Conservation (phyloP, 2,113 vertebrate species). For the Recurvirostra avosetta region DNA sequence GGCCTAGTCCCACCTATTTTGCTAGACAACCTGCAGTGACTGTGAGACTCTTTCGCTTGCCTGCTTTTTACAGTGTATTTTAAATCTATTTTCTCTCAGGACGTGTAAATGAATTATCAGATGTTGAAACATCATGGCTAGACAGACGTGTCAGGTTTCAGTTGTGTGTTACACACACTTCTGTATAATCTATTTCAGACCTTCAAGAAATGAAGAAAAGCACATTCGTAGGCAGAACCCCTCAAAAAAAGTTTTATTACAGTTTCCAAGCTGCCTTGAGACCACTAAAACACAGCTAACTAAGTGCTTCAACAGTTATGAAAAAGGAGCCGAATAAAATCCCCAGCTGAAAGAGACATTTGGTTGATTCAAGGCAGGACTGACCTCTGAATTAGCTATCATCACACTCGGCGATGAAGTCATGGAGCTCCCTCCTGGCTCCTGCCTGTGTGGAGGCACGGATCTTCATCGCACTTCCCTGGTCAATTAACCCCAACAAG, state of each 20-base stretch:
- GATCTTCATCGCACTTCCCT: neutral
- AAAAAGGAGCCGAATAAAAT: conserved; percentile 64
- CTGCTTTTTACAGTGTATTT: neutral
- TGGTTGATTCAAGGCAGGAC: conserved; percentile 60
- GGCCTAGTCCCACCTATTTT: neutral
- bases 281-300: conserved; percentile 63
- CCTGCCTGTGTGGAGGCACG: neutral
- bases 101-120: conserved; percentile 65
- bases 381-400: conserved; percentile 68
- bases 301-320: conserved; percentile 70
- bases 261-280: conserved; percentile 68
- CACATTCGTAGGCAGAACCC: conserved; percentile 49
- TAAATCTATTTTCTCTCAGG: conserved; percentile 36
- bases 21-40: neutral
- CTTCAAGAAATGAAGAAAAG: conserved; percentile 43
- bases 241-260: conserved; percentile 66
- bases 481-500: conserved; percentile 16
- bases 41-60: neutral
- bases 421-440: conserved; percentile 56
- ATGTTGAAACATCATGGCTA: conserved; percentile 55
- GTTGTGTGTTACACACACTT: conserved; percentile 32
- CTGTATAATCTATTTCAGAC: conserved; percentile 69
- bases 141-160: conserved; percentile 56
- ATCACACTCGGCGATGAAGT: conserved; percentile 37
- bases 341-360: conserved; percentile 72